Conservation (phyloP, 2,797 vertebrate species). For the Falco biarmicus region DNA sequence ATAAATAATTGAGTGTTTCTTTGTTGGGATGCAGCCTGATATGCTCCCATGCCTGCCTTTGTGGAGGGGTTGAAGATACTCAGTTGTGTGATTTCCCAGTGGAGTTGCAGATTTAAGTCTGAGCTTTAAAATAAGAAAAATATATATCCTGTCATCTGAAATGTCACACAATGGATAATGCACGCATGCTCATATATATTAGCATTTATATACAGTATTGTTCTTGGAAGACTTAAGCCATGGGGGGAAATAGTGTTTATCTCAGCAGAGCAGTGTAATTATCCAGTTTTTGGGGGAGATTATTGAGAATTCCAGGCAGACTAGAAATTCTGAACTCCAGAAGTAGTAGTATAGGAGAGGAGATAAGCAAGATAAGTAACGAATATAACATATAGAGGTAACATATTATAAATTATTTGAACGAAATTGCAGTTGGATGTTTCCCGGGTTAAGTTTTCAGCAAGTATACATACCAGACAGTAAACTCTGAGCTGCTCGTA, state of each 20-base stretch:
- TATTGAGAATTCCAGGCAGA: background rate
- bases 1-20: conserved; percentile 40
- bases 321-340: background rate
- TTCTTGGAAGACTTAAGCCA: background rate
- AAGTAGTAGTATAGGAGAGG: background rate
- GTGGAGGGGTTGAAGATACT: background rate
- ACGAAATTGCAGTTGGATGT: background rate
- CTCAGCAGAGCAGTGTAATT: background rate
- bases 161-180: background rate
- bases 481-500: background rate
- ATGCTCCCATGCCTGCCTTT: background rate
- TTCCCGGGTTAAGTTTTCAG: background rate
- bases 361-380: background rate
- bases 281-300: background rate
- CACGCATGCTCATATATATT: background rate
- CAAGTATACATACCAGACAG: background rate
- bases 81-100: background rate
- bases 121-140: background rate
- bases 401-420: background rate
- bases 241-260: background rate
- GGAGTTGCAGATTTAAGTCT: background rate
- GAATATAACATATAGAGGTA: background rate
- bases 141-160: background rate
- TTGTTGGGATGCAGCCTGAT: conserved; percentile 9
- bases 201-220: background rate